Evolutionary conservation across 2,113 vertebrate species (phyloP).

Genomic region (Corvus cornix): DNA sequence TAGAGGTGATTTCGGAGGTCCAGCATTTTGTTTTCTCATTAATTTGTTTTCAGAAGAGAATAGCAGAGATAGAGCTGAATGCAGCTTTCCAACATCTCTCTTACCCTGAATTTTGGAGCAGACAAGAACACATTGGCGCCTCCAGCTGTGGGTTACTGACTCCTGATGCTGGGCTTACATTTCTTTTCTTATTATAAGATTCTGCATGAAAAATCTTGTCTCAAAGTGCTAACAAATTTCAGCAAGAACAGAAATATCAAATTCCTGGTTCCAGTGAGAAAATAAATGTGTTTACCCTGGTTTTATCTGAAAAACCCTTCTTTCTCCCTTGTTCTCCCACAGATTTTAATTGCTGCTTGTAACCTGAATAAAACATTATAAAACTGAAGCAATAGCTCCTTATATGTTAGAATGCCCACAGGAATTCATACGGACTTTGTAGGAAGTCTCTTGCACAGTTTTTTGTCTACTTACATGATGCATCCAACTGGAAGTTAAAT

Average conservation of each 20-base stretch:
- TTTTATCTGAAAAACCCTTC: not conserved
- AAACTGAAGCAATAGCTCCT: not conserved
- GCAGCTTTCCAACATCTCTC: not conserved
- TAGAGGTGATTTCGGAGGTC: not conserved
- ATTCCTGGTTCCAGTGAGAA: not conserved
- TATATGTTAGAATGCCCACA: not conserved
- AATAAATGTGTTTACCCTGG: not conserved
- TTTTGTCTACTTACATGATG: not conserved
- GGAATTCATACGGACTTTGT: not conserved
- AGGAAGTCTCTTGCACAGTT: not conserved
- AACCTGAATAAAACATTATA: not conserved
- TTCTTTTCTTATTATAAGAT: not conserved
- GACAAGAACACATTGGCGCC: not conserved
- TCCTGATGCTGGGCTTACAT: not conserved
- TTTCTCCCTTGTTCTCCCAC: not conserved
- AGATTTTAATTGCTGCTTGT: not conserved
- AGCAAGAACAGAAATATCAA: not conserved
- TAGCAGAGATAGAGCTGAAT: not conserved
- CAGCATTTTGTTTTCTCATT: not conserved
- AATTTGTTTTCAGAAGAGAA: not conserved
- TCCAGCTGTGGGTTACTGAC: accelerated
- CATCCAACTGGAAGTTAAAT: not conserved
- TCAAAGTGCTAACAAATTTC: not conserved
- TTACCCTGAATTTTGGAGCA: not conserved
- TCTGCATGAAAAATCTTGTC: not conserved